These are phyloP conservation scores for Oppia nitens DNA, from an alignment of 1,140 invertebrate genomes.

Conservation along the genomic window DNA sequence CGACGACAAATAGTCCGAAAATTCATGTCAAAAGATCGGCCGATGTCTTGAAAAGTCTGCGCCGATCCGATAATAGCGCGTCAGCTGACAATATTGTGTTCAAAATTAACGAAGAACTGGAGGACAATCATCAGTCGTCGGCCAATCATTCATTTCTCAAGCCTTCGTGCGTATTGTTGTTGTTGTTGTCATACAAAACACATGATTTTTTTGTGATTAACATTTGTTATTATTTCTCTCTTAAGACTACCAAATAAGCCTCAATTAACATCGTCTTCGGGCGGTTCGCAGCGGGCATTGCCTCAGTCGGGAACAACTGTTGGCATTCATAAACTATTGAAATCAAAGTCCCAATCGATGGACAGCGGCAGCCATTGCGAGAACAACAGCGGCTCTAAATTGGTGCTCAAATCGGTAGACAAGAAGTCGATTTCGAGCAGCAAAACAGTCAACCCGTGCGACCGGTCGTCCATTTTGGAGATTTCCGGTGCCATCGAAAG, in stretches of 20 bases:
- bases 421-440: not conserved
- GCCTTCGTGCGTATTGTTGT: not conserved
- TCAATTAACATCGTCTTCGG: not conserved
- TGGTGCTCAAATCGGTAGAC: not conserved
- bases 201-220: too few relatives aligned
- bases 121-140: not conserved
- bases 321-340: slow-evolving; percentile 1
- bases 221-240: not conserved
- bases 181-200: not conserved
- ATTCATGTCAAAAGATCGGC: not conserved
- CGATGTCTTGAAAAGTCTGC: not conserved
- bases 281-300: not conserved
- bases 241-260: not conserved
- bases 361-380: not conserved
- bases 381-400: slow-evolving; percentile 5
- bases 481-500: slow-evolving; percentile 22
- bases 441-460: slow-evolving; percentile 1
- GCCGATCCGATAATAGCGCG: not conserved
- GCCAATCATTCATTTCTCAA: not conserved
- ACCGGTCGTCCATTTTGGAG: slow-evolving; percentile 20
- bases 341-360: slow-evolving; percentile 3
- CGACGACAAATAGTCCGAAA: not conserved
- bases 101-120: not conserved
- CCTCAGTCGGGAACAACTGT: not conserved
- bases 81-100: not conserved